Evolutionary conservation across 2,797 vertebrate species (phyloP).

Genomic region (Tadarida brasiliensis): DNA sequence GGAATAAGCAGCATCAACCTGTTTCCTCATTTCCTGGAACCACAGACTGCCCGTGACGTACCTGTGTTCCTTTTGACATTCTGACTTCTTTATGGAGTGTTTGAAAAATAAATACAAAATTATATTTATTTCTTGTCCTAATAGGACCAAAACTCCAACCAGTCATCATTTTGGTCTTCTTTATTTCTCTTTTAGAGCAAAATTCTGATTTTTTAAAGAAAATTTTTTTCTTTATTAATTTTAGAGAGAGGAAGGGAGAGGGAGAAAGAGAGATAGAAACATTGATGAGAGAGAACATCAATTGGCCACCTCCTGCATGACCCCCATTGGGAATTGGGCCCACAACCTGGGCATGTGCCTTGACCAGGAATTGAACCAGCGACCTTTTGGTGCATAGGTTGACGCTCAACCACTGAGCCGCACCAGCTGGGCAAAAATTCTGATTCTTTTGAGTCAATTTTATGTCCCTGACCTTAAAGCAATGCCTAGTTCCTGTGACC

Average conservation of each 20-base stretch:
- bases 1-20: background rate
- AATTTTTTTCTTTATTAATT: too few relatives aligned
- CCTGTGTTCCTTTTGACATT: constrained; percentile 10
- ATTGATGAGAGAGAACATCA: too few relatives aligned
- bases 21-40: background rate
- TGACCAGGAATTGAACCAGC: too few relatives aligned
- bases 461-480: background rate
- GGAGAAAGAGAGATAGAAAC: too few relatives aligned
- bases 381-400: too few relatives aligned
- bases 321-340: too few relatives aligned
- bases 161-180: constrained; percentile 26
- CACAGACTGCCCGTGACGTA: background rate
- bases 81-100: constrained; percentile 1
- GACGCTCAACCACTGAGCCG: too few relatives aligned
- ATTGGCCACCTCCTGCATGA: too few relatives aligned
- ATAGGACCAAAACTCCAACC: background rate
- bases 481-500: background rate
- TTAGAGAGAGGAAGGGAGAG: too few relatives aligned
- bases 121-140: constrained; percentile 14
- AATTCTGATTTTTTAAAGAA: constrained; percentile 11
- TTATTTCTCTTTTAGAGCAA: background rate
- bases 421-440: too few relatives aligned
- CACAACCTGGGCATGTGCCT: too few relatives aligned
- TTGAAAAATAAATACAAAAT: constrained; percentile 54
- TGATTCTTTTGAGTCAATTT: constrained; percentile 11